phyloP scores from a whole-genome alignment of 2,888 invertebrate species.

The Eurytoma adleriae region DNA sequence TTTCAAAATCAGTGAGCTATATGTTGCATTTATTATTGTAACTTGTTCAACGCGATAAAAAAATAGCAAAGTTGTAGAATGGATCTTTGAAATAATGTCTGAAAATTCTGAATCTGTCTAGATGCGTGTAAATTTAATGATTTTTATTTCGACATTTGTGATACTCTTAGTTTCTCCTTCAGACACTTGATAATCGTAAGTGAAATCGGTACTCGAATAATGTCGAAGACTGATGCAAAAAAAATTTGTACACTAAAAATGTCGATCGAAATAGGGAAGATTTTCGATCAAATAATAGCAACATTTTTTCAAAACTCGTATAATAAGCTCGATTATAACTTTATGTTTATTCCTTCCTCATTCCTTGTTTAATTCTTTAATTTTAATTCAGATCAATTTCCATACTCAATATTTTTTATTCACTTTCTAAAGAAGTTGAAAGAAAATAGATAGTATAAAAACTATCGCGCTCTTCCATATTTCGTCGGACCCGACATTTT shows the following conservation, averaged over 20 bases:
- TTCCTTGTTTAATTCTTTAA: too few relatives aligned
- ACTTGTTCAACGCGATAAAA: slow-evolving; percentile 51
- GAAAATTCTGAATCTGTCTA: slow-evolving; percentile 21
- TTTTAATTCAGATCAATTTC: too few relatives aligned
- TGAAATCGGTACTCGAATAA: slow-evolving; percentile 21
- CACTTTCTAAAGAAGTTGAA: too few relatives aligned
- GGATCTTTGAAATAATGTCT: slow-evolving; percentile 52
- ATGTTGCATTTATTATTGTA: slow-evolving; percentile 49
- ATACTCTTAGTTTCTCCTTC: slow-evolving; percentile 19
- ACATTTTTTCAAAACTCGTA: too few relatives aligned
- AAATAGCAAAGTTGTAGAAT: slow-evolving; percentile 53
- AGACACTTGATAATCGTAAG: slow-evolving; percentile 15
- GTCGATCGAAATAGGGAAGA: neutral
- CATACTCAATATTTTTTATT: too few relatives aligned
- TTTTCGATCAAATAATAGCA: too few relatives aligned
- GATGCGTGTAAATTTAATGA: slow-evolving; percentile 16
- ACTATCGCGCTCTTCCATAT: too few relatives aligned
- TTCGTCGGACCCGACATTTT: neutral
- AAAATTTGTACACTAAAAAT: neutral
- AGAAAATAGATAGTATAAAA: too few relatives aligned
- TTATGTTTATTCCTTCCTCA: too few relatives aligned
- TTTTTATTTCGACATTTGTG: slow-evolving; percentile 29
- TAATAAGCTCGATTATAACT: too few relatives aligned
- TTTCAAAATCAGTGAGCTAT: slow-evolving; percentile 48
- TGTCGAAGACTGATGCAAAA: neutral